A percentile compares a stretch with the other conserved stretches of the same genome.
Evolutionary conservation across 2,888 invertebrate genomes (phyloP).

Genomic region (Drosophila lutescens): DNA sequence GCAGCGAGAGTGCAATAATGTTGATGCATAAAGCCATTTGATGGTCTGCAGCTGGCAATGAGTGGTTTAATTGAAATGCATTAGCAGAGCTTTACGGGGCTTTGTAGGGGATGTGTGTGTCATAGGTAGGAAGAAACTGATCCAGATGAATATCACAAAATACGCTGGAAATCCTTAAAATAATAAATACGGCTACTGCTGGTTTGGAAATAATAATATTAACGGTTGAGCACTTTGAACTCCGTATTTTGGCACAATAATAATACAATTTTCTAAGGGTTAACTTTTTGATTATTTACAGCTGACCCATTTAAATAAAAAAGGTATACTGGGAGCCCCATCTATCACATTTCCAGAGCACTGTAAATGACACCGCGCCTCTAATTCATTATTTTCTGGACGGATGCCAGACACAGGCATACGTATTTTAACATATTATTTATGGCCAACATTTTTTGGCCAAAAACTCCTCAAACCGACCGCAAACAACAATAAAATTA

Average conservation of each 20-base stretch:
- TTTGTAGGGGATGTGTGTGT: background rate
- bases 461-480: conserved; percentile 35
- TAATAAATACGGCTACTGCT: background rate
- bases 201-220: background rate
- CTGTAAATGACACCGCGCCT: conserved; percentile 44
- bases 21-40: conserved; percentile 52
- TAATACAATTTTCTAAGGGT: background rate
- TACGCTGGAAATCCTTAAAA: background rate
- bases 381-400: conserved; percentile 60
- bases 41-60: conserved; percentile 32
- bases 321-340: conserved; percentile 6
- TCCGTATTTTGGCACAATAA: too few relatives aligned
- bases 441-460: conserved; percentile 54
- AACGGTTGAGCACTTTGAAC: too few relatives aligned
- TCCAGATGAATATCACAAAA: background rate
- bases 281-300: conserved; percentile 1
- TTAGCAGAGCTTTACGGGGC: conserved; percentile 35
- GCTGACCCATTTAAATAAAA: conserved; percentile 23
- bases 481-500: conserved; percentile 8
- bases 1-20: conserved; percentile 27
- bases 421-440: conserved; percentile 66
- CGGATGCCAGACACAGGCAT: conserved; percentile 57
- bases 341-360: background rate
- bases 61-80: conserved; percentile 63
- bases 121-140: background rate